A percentile compares a stretch with the other conserved stretches of the same genome.
These are phyloP conservation scores for Anthoptus insignis DNA, from an alignment of 2,888 invertebrate species.

Conservation along the genomic window DNA sequence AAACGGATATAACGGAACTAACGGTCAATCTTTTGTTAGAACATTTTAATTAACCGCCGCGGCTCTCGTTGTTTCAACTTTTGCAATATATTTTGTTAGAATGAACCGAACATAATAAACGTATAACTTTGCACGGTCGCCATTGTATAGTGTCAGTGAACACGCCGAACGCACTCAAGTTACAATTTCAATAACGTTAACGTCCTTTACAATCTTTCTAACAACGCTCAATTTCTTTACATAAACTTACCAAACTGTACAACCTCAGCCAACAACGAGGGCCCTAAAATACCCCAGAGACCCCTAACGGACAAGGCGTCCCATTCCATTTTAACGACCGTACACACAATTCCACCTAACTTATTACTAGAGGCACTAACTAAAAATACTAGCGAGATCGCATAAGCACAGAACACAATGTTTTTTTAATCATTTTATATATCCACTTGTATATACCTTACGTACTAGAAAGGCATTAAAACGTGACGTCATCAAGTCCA, in stretches of 20 bases:
- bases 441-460: slow-evolving; percentile 68
- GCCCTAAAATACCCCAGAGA: slow-evolving; percentile 22
- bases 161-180: slow-evolving; percentile 54
- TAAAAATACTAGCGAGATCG: slow-evolving; percentile 85
- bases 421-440: slow-evolving; percentile 56
- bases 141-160: too few relatives aligned
- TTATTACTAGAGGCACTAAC: slow-evolving; percentile 83
- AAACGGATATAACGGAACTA: slow-evolving; percentile 56
- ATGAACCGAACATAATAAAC: too few relatives aligned
- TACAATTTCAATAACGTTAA: slow-evolving; percentile 47
- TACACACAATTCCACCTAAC: slow-evolving; percentile 75
- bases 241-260: slow-evolving; percentile 3
- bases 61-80: slow-evolving; percentile 2
- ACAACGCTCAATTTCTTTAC: slow-evolving; percentile 1
- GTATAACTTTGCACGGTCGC: slow-evolving; percentile 40
- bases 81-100: too few relatives aligned
- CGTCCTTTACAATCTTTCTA: slow-evolving; percentile 21
- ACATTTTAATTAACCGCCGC: slow-evolving; percentile 43
- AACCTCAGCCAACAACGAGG: slow-evolving; percentile 11
- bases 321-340: slow-evolving; percentile 24
- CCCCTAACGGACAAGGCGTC: slow-evolving; percentile 61
- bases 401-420: slow-evolving; percentile 84
- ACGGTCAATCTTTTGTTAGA: slow-evolving; percentile 52
- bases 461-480: slow-evolving; percentile 75
- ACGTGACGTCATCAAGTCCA: slow-evolving; percentile 68